phyloP scores from a whole-genome alignment of 2,113 vertebrate genomes.

The Scomber japonicus region DNA sequence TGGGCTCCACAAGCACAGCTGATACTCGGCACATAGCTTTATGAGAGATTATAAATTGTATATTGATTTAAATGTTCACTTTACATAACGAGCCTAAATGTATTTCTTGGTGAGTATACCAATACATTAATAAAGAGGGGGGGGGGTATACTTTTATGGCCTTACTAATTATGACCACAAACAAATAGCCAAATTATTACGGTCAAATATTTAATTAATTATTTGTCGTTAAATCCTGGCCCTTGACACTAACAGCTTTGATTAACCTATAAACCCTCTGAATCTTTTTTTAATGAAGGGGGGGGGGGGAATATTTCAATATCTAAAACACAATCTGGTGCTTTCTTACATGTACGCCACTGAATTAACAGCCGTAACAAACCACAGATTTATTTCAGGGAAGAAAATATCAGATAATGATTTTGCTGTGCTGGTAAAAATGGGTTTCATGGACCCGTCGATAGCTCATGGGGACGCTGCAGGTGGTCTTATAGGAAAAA shows the following conservation, averaged over 20 bases:
- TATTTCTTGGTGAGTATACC: not conserved
- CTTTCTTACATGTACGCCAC: not conserved
- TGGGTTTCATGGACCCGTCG: not conserved
- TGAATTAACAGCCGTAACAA: too few species aligned
- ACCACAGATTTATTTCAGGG: not conserved
- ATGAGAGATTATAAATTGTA: not conserved
- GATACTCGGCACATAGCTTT: constrained; percentile 26
- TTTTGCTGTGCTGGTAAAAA: constrained; percentile 15
- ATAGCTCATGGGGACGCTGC: not conserved
- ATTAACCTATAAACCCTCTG: not conserved
- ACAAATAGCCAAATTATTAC: not conserved
- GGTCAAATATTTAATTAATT: not conserved
- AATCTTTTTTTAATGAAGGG: not conserved
- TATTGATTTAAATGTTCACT: constrained; percentile 6
- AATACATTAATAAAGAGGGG: too few species aligned
- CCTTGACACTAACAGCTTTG: not conserved
- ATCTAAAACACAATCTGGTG: not conserved
- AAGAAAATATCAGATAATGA: not conserved
- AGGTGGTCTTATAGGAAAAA: not conserved
- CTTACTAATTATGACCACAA: too few species aligned
- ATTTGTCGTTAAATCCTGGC: not conserved
- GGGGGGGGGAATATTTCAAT: not conserved
- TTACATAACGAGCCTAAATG: not conserved
- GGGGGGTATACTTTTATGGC: too few species aligned
- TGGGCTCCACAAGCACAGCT: constrained; percentile 66